Base-by-base conservation (phyloP, 2,888 invertebrate species). In the Drosophila quinaria region DNA sequence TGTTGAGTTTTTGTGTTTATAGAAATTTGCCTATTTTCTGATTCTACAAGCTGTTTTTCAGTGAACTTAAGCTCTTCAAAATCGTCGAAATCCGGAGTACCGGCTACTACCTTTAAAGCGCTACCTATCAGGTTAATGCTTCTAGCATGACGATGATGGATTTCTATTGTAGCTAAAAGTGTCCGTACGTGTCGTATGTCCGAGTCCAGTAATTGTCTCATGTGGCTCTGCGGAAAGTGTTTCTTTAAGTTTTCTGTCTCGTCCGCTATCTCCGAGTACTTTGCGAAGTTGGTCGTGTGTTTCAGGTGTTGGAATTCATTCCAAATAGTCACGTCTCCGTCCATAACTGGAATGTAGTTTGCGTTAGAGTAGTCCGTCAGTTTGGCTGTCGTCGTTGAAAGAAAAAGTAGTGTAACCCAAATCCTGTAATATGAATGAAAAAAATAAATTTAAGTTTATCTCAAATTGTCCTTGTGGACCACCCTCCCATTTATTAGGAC, bases 341-440 rank as follows among this genome's bases (percentile, higher is more conserved):
- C 70, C 25, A 47, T 46, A 1, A 71, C 42, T 2, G 66, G 59
- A 4, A 63, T 63, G 19, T 71, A 67, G 10, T 71, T 31, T 35
- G 33, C 33, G 33, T 35, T 35, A 35, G 33, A 13, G 33, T 35
- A 35, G 33, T 35, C 33, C 4, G 33, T 13, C 33, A 35, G 33
- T 35, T 35, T 35, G 1, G 33, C 33, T 35, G 13, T 35, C 33
- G 33, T 35, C 13, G 33, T 13, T 13, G 33, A 13, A 13, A 35
- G 33, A 13, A 35, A 35, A 35, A 4, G 13, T 35, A 35, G 33
- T 35, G 1, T 35, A 35, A 35, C 13, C 33, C 11, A 35, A 35
- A 35, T 35, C 33, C 33, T 35, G 13, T 35, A 35, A 35, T 35
- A 4, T 35, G 33, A 35, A 35, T 35, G 13, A 4, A 13, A 35